Evolutionary conservation across 2,888 invertebrate species (phyloP).

Genomic region (Lathronympha strigana): DNA sequence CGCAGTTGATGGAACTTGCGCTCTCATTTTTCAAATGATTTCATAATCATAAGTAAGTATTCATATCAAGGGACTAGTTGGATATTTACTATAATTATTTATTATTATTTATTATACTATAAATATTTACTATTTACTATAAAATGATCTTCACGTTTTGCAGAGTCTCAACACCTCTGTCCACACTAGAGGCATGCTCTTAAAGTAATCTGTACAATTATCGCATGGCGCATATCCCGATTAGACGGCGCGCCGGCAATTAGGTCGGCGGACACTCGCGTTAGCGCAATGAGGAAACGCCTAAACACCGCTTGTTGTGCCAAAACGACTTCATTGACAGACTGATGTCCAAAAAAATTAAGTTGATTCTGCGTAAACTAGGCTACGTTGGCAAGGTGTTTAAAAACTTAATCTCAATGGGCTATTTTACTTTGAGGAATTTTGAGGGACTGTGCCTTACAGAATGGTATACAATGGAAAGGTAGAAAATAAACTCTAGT

Average conservation of each 20-base stretch:
- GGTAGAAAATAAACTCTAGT: no score
- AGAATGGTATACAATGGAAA: no score
- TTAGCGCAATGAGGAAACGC: constrained; percentile 83
- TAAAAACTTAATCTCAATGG: neutral
- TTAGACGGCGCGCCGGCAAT: constrained; percentile 81
- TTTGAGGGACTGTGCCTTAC: no score
- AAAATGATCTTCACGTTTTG: neutral
- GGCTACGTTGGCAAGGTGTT: no score
- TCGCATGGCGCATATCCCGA: constrained; percentile 82
- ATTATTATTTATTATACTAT: no score
- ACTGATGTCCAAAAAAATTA: constrained; percentile 17
- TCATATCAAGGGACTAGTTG: no score
- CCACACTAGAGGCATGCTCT: constrained; percentile 43
- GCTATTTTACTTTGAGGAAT: neutral
- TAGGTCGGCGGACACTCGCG: constrained; percentile 82
- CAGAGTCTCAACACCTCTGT: constrained; percentile 28
- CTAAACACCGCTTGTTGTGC: constrained; percentile 75
- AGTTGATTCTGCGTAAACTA: neutral
- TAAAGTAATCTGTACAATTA: constrained; percentile 79
- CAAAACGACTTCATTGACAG: constrained; percentile 57
- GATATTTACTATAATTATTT: no score
- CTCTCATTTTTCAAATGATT: no score
- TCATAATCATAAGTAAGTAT: no score
- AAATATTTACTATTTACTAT: no score
- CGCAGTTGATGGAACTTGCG: no score